Percentiles rank a stretch among this genome's conserved stretches.
Evolutionary conservation across 2,888 invertebrate species (phyloP).

Genomic region (Dolomedes plantarius): DNA sequence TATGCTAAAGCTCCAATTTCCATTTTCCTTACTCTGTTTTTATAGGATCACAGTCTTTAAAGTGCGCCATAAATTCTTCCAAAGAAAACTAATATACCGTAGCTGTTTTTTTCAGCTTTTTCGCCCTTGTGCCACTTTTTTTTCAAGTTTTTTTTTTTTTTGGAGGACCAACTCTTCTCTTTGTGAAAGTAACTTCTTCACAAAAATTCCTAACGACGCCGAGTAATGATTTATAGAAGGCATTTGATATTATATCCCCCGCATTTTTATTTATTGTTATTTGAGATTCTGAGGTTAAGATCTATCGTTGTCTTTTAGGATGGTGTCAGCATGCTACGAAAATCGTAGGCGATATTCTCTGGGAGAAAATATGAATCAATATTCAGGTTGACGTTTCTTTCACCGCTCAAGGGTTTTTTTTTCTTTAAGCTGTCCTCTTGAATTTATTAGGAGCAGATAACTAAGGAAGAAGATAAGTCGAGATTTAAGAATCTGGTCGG

Average conservation of each 20-base stretch:
- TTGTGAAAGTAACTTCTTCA: background rate
- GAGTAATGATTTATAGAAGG: background rate
- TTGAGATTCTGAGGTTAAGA: constrained; percentile 8
- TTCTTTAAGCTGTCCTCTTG: too few species aligned
- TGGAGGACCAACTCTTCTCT: background rate
- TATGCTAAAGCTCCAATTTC: background rate
- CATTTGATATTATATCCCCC: background rate
- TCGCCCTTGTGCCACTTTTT: background rate
- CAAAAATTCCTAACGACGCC: background rate
- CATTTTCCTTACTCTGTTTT: background rate
- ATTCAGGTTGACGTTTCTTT: too few species aligned
- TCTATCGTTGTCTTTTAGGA: background rate
- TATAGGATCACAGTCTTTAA: background rate
- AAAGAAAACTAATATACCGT: constrained; percentile 8
- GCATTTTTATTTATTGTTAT: background rate
- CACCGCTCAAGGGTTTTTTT: too few species aligned
- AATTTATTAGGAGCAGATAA: too few species aligned
- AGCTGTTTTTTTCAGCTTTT: background rate
- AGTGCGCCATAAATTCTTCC: constrained; percentile 5
- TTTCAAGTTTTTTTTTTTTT: background rate
- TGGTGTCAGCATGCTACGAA: background rate
- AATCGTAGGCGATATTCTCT: background rate
- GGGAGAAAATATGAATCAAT: too few species aligned
- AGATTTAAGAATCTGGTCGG: too few species aligned
- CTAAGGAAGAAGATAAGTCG: too few species aligned